Evolutionary conservation across 2,113 vertebrate species (phyloP).

Genomic region (Microtus ochrogaster): DNA sequence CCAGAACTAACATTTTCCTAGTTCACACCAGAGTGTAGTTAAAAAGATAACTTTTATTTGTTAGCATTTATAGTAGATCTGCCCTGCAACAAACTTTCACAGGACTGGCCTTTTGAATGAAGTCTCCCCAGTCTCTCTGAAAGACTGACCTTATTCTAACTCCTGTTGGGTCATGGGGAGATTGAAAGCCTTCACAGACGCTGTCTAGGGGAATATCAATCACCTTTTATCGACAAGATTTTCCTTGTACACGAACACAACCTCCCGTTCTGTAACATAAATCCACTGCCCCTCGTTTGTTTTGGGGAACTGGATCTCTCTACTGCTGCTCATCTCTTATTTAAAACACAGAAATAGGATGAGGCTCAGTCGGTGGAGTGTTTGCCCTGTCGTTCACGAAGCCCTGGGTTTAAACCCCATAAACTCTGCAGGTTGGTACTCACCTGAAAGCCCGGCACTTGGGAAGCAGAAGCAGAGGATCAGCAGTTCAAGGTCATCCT

Average conservation of each 20-base stretch:
- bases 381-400: neutral
- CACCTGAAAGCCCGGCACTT: neutral
- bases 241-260: neutral
- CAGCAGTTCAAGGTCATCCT: neutral
- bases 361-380: too few species aligned
- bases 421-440: neutral
- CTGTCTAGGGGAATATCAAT: neutral
- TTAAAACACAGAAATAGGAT: neutral
- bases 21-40: neutral
- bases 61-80: neutral
- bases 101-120: constrained; percentile 15
- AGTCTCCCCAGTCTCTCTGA: neutral
- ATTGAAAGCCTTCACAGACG: neutral
- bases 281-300: neutral
- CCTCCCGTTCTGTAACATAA: neutral
- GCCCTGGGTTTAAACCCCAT: neutral
- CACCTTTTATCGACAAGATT: neutral
- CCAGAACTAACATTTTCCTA: neutral
- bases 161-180: neutral
- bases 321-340: neutral
- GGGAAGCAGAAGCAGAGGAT: neutral
- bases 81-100: neutral
- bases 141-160: neutral
- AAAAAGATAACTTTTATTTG: constrained; percentile 15
- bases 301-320: neutral